phyloP scores from a whole-genome alignment of 1,140 invertebrate species.

The Heliconius nattereri region DNA sequence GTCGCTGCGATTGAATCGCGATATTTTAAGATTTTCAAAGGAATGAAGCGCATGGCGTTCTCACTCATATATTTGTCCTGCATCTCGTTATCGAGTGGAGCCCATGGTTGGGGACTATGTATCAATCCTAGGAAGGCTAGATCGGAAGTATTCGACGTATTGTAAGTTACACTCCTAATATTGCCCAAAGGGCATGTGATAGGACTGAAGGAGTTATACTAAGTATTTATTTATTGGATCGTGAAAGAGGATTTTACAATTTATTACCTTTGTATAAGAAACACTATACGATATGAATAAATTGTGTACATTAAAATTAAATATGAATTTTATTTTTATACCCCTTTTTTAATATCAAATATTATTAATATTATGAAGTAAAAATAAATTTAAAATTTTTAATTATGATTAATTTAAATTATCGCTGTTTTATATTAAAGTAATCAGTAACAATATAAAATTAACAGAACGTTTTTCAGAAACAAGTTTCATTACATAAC shows the following conservation, averaged over 20 bases:
- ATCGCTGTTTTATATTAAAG: too few relatives aligned
- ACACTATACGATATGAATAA: slow-evolving; percentile 80
- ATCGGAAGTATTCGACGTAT: slow-evolving; percentile 65
- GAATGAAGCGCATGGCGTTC: slow-evolving; percentile 43
- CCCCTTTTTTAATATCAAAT: background rate
- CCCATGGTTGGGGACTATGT: slow-evolving; percentile 46
- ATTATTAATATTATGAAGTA: background rate
- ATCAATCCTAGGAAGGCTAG: slow-evolving; percentile 62
- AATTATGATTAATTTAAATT: too few relatives aligned
- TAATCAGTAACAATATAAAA: too few relatives aligned
- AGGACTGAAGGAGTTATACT: slow-evolving; percentile 71
- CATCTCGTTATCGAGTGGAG: slow-evolving; percentile 37
- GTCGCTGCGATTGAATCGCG: slow-evolving; percentile 44
- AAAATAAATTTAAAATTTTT: background rate
- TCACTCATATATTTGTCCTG: slow-evolving; percentile 39
- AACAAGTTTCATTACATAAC: background rate
- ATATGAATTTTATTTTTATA: slow-evolving; percentile 64
- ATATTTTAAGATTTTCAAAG: slow-evolving; percentile 27
- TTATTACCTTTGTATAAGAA: slow-evolving; percentile 81
- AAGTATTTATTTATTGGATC: slow-evolving; percentile 81
- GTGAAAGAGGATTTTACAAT: slow-evolving; percentile 79
- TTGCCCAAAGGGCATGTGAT: slow-evolving; percentile 73
- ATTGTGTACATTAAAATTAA: slow-evolving; percentile 80
- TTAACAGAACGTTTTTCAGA: too few relatives aligned
- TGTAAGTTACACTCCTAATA: slow-evolving; percentile 67